Evolutionary conservation across 1,140 invertebrate genomes (phyloP).

Genomic region (Atta colombica): DNA sequence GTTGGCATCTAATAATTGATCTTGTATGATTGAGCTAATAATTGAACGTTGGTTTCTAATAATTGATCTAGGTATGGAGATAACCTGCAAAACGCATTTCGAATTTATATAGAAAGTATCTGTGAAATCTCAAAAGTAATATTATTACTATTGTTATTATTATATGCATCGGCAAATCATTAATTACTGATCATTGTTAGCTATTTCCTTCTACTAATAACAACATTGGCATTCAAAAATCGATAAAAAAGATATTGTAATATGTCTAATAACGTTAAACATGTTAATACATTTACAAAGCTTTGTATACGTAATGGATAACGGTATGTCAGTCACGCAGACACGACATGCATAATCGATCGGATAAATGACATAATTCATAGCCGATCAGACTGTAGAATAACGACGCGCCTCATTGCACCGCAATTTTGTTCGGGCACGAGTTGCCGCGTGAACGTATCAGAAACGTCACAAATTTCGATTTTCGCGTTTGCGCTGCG

Average conservation of each 20-base stretch:
- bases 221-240: background rate
- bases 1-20: no score
- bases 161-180: background rate
- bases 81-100: no score
- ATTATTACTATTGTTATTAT: no score
- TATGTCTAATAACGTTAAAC: background rate
- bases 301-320: constrained; percentile 2
- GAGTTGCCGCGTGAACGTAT: constrained; percentile 31
- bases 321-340: background rate
- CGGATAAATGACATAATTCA: constrained; percentile 60
- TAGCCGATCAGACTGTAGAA: constrained; percentile 37
- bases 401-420: constrained; percentile 26
- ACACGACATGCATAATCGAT: constrained; percentile 47
- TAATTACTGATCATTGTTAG: background rate
- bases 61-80: no score
- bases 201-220: background rate
- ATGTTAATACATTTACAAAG: constrained; percentile 1
- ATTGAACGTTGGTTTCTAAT: no score
- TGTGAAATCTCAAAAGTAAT: no score
- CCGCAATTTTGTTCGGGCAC: constrained; percentile 39
- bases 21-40: no score
- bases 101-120: no score
- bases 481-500: constrained; percentile 43
- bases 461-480: constrained; percentile 58
- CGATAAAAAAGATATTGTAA: background rate